Evolutionary conservation across 2,888 invertebrate species (phyloP), one percentile per base, ranked within the genome.

Genomic region (Leucophenga montana): DNA sequence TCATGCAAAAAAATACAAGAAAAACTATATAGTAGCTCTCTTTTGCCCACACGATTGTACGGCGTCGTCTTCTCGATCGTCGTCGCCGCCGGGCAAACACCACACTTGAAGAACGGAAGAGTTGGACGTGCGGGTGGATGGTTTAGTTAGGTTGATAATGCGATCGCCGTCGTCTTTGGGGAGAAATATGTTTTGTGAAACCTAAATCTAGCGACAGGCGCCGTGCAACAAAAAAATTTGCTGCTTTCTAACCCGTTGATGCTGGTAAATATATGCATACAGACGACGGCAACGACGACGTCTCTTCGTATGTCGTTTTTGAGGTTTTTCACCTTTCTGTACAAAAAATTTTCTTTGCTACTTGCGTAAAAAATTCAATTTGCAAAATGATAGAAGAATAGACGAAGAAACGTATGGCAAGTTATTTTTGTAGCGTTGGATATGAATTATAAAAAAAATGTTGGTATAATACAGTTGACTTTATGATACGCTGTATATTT

Each of bases 241-340:
- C 18, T 39, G 18, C 22, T 3, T 46, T 61, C 20, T 18, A 5
- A 18, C 1, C 39, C 11, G 39, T 8, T 39, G 11, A 8, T 39
- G 39, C 11, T 48, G 20, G 6, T 5, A 4, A 18, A 48, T 20
- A 27, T 27, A 27, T 27, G 27, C 27, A 27, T 27, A 4, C 27
- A 27, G 27, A 27, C 27, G 27, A 27, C 27, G 27, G 4, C 27
- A 4, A 27, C 27, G 27, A 27, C 27, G 27, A 2, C 27, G 18
- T 50, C 13, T 33, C 33, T 3, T 59, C 13, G 8, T 33, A n/a
- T 64, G 48, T 64, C 62, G n/a, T n/a, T 64, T 50, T 64, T 64
- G 46, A 64, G 62, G 62, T 64, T 33, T 64, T 64, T 64, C 62
- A 64, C 62, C 62, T 64, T 64, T 64, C 46, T 11, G 39, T 48